Percentiles rank a stretch among this genome's conserved stretches.
Evolutionary conservation across 1,140 invertebrate genomes (phyloP).

Genomic region (Zaprionus kolodkinae): DNA sequence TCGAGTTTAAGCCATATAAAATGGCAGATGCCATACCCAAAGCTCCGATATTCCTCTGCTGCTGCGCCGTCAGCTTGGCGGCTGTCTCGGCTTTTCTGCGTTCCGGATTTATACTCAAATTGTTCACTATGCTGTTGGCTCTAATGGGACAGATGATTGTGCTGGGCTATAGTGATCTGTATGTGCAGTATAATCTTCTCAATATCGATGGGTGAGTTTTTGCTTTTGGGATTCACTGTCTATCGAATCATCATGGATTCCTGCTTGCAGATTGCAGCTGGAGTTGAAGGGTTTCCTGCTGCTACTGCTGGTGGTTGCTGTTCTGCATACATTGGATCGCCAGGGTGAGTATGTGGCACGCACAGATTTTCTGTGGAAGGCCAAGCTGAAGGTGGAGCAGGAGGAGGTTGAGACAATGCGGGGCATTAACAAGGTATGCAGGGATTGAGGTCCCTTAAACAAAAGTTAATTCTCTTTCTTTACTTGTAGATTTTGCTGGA

Average conservation of each 20-base stretch:
- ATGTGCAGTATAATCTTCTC: constrained; percentile 86
- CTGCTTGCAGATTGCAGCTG: constrained; percentile 86
- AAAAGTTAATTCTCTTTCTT: background rate
- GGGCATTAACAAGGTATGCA: constrained; percentile 93
- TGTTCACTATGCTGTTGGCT: constrained; percentile 90
- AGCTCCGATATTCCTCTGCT: constrained; percentile 89
- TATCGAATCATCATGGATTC: background rate
- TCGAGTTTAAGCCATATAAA: constrained; percentile 36
- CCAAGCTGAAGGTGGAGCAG: constrained; percentile 95
- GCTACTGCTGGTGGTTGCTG: constrained; percentile 87
- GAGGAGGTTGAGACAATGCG: constrained; percentile 97
- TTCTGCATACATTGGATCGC: constrained; percentile 92
- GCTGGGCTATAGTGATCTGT: constrained; percentile 87
- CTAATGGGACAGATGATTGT: constrained; percentile 87
- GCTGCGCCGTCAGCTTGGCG: constrained; percentile 90
- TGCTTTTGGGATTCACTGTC: background rate
- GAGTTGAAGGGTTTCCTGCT: constrained; percentile 88
- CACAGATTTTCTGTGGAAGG: constrained; percentile 96
- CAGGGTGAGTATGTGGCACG: constrained; percentile 94
- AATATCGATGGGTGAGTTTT: constrained; percentile 86
- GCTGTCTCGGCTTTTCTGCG: constrained; percentile 93
- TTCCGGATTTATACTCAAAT: constrained; percentile 92
- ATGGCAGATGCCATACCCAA: constrained; percentile 54
- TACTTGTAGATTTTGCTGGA: constrained; percentile 91
- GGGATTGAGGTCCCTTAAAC: background rate